Conservation (phyloP, 2,113 vertebrate species). For the Alethe castanea region DNA sequence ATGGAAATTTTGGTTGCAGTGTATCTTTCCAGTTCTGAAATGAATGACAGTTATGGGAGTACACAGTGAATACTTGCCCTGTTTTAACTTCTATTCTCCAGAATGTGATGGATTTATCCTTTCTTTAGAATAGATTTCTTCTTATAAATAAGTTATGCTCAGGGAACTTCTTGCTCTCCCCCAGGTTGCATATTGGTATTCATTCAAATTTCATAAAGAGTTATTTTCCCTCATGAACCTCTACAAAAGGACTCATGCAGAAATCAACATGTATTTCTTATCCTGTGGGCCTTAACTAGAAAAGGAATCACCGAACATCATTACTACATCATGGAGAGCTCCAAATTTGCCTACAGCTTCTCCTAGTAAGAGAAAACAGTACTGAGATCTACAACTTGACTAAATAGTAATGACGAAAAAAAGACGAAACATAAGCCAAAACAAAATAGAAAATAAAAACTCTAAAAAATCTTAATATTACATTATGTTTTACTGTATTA, state of each 20-base stretch:
- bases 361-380: background rate
- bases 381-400: background rate
- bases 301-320: background rate
- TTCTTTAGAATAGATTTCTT: background rate
- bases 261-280: background rate
- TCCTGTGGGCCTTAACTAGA: background rate
- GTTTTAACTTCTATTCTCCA: background rate
- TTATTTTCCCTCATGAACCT: background rate
- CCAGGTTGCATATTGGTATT: background rate
- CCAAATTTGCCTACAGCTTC: background rate
- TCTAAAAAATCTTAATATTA: background rate
- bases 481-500: background rate
- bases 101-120: background rate
- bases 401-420: background rate
- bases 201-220: background rate
- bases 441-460: background rate
- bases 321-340: background rate
- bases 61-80: background rate
- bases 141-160: background rate
- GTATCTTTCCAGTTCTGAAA: background rate
- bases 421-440: background rate
- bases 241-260: background rate
- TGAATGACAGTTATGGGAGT: background rate
- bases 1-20: background rate
- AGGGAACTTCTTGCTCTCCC: accelerated